A percentile compares a stretch with the other conserved stretches of the same genome.
Evolutionary conservation across 2,888 invertebrate species (phyloP).

Genomic region (Drosophila hamatofila): DNA sequence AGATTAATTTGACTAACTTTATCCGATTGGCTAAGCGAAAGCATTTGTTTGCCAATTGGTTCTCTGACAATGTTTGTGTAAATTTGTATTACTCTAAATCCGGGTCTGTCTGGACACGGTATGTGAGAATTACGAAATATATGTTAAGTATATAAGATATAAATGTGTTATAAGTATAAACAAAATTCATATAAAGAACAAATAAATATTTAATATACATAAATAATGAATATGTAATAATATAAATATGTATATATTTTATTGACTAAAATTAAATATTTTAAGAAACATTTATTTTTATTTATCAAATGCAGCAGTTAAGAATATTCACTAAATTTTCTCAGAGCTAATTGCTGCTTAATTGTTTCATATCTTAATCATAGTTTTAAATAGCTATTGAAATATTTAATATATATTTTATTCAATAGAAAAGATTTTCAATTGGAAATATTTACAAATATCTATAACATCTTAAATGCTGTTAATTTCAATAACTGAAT

Average conservation of each 20-base stretch:
- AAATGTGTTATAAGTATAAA: background rate
- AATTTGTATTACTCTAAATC: background rate
- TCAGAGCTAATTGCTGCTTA: no score
- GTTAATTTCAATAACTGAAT: constrained; percentile 17
- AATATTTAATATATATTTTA: no score
- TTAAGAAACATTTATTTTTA: no score
- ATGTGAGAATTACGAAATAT: background rate
- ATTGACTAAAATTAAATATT: no score
- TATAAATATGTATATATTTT: no score
- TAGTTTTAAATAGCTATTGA: background rate
- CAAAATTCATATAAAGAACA: background rate
- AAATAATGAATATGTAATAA: no score
- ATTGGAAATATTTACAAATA: background rate
- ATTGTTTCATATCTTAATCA: no score
- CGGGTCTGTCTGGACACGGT: background rate
- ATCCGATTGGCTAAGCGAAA: background rate
- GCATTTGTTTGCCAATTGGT: background rate
- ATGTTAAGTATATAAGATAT: background rate
- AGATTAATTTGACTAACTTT: background rate
- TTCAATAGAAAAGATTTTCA: background rate
- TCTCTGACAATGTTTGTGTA: background rate
- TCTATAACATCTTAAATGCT: background rate
- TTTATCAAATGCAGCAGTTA: no score
- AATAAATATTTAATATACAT: no score
- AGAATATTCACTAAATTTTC: no score